Evolutionary conservation across 2,113 vertebrate species (phyloP).

Genomic region (Isurus oxyrinchus): DNA sequence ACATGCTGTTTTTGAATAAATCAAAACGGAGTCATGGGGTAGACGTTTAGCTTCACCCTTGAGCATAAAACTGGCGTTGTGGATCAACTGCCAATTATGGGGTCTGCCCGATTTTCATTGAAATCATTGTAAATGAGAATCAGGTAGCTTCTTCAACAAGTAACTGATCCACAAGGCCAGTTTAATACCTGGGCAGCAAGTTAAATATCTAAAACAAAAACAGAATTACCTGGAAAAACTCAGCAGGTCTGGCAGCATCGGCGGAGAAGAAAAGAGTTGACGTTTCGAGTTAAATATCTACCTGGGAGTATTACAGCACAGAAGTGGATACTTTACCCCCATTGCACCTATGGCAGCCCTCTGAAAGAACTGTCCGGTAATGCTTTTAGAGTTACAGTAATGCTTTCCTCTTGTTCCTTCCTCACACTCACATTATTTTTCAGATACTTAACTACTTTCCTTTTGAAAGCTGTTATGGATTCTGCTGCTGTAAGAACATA

Average conservation of each 20-base stretch:
- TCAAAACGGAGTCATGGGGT: background rate
- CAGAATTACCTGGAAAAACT: no score
- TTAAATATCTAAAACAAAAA: background rate
- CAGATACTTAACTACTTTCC: background rate
- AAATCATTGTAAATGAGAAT: background rate
- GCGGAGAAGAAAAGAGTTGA: no score
- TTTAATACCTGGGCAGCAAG: background rate
- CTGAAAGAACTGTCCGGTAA: background rate
- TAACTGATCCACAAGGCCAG: background rate
- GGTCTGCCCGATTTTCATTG: background rate
- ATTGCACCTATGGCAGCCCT: background rate
- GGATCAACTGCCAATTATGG: background rate
- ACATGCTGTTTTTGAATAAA: background rate
- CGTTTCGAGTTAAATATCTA: background rate
- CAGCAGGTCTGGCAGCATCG: no score
- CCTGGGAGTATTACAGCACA: background rate
- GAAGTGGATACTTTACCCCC: background rate
- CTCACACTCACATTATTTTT: background rate
- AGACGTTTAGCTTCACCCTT: background rate
- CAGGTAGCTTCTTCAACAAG: background rate
- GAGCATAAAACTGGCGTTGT: background rate
- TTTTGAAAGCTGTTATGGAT: background rate
- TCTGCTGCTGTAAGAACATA: background rate
- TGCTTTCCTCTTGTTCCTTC: background rate
- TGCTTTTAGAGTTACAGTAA: background rate